Conservation (phyloP, 2,797 vertebrate species). For the Smutsia temminckii region DNA sequence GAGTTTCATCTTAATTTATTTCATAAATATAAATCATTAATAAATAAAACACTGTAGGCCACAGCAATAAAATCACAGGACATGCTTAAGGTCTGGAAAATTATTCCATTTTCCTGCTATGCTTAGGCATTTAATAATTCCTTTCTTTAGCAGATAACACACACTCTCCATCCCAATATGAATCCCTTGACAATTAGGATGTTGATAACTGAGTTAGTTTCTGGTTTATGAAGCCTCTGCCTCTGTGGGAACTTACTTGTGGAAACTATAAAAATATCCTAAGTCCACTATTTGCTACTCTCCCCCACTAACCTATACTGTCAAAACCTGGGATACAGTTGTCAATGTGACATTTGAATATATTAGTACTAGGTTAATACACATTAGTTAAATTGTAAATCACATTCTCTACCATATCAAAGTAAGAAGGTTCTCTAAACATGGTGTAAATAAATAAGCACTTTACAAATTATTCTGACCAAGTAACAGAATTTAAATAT, state of each 20-base stretch:
- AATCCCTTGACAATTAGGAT: neutral
- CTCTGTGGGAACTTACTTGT: neutral
- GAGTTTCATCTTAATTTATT: neutral
- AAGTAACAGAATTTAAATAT: neutral
- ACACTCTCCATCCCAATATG: neutral
- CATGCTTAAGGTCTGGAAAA: neutral
- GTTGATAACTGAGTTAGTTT: neutral
- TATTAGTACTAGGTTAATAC: neutral
- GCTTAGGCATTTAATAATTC: neutral
- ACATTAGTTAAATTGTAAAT: neutral
- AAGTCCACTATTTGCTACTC: neutral
- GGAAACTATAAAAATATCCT: neutral
- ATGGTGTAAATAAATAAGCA: neutral
- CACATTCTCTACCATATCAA: neutral
- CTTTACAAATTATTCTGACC: neutral
- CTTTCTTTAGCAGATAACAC: neutral
- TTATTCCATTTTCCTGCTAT: neutral
- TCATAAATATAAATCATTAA: constrained; percentile 26
- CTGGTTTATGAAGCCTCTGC: neutral
- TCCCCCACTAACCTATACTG: neutral
- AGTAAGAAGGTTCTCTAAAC: neutral
- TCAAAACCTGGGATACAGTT: neutral
- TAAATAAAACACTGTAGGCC: constrained; percentile 22
- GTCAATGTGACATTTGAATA: neutral
- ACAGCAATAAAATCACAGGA: neutral